These are phyloP conservation scores for Synergus umbraculus DNA, from an alignment of 2,888 invertebrate genomes.

Conservation along the genomic window DNA sequence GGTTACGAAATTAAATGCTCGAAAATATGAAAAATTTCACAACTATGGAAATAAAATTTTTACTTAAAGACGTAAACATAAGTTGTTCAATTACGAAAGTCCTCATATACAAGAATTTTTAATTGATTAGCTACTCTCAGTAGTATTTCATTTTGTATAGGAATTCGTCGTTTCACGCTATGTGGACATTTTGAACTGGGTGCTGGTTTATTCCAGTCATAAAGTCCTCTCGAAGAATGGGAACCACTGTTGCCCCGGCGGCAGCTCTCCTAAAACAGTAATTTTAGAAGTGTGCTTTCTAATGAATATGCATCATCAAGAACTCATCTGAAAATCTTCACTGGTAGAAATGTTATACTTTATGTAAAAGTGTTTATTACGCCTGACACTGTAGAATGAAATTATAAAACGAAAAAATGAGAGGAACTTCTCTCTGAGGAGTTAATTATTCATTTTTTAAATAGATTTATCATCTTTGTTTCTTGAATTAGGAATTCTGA, in stretches of 20 bases:
- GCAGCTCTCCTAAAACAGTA: slow-evolving; percentile 81
- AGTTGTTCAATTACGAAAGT: not conserved
- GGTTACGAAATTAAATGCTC: not conserved
- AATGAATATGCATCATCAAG: slow-evolving; percentile 43
- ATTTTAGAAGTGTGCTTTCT: slow-evolving; percentile 55
- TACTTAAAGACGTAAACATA: not conserved
- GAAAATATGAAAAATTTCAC: not conserved
- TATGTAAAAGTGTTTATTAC: not conserved
- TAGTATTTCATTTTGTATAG: slow-evolving; percentile 53
- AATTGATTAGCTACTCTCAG: slow-evolving; percentile 41
- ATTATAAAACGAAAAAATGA: not conserved
- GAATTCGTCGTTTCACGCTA: slow-evolving; percentile 63
- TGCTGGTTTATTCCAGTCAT: slow-evolving; percentile 81
- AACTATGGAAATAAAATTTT: not conserved
- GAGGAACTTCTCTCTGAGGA: not conserved
- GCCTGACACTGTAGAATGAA: not conserved
- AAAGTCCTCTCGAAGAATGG: slow-evolving; percentile 84
- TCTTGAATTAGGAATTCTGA: not conserved
- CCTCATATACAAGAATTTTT: slow-evolving; percentile 14
- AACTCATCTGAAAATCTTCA: not conserved
- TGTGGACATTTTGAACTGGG: slow-evolving; percentile 67
- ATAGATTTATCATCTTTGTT: not conserved
- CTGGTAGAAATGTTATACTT: not conserved
- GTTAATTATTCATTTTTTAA: not conserved
- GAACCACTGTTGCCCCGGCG: slow-evolving; percentile 81